A percentile compares a stretch with the other conserved stretches of the same genome.
Conservation (phyloP, 2,797 vertebrate genomes). For the Oophaga sylvatica region DNA sequence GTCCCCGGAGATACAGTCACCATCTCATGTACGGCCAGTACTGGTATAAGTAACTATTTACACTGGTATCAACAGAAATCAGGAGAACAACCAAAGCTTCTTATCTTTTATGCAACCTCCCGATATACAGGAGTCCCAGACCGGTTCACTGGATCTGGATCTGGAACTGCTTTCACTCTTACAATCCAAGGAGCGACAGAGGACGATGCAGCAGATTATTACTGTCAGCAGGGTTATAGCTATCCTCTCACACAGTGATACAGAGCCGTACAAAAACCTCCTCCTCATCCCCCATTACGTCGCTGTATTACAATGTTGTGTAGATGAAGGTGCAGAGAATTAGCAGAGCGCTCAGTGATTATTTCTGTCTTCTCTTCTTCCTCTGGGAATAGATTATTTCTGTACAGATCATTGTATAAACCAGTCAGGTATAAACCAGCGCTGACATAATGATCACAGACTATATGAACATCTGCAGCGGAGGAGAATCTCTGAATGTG, state of each 20-base stretch:
- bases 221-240: rapidly evolving
- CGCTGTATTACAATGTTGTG: too few species aligned
- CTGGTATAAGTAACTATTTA: not conserved
- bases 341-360: too few species aligned
- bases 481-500: too few species aligned
- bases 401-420: too few species aligned
- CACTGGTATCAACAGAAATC: not conserved
- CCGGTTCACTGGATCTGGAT: conserved; percentile 26
- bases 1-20: too few species aligned
- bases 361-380: too few species aligned
- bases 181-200: not conserved
- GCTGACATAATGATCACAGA: too few species aligned
- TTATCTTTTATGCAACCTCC: not conserved
- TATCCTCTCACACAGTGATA: not conserved
- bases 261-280: conserved; percentile 19
- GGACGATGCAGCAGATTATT: conserved; percentile 16
- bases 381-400: too few species aligned
- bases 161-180: not conserved
- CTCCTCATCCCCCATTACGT: not conserved
- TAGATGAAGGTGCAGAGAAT: too few species aligned
- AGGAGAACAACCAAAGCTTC: not conserved
- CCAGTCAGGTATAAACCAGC: too few species aligned
- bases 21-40: too few species aligned
- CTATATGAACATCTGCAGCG: too few species aligned
- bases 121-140: not conserved